These are phyloP conservation scores for Xiphophorus maculatus DNA, from an alignment of 2,113 vertebrate species.

Conservation along the genomic window DNA sequence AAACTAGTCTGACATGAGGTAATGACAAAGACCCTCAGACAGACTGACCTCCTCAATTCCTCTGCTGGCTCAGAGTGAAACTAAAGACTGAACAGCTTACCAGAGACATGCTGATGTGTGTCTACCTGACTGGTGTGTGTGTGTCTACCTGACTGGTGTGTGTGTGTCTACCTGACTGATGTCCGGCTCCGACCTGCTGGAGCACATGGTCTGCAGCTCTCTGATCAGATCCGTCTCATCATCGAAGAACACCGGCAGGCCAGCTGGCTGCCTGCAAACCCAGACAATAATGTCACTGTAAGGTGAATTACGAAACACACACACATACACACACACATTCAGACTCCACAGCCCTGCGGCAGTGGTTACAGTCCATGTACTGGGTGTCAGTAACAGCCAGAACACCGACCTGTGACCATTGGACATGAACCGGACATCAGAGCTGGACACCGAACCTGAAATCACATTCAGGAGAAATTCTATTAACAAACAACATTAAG, in stretches of 20 bases:
- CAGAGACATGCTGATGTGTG: too few relatives aligned
- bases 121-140: conserved; percentile 91
- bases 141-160: conserved; percentile 90
- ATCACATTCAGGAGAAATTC: background rate
- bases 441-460: conserved; percentile 83
- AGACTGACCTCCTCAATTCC: too few relatives aligned
- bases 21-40: too few relatives aligned
- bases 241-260: conserved; percentile 85
- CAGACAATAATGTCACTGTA: background rate
- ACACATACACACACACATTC: too few relatives aligned
- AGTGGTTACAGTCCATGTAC: background rate
- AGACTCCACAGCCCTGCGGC: background rate
- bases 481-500: background rate
- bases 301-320: background rate
- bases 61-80: too few relatives aligned
- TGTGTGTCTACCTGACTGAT: conserved; percentile 88
- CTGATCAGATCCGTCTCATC: conserved; percentile 90
- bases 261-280: conserved; percentile 39
- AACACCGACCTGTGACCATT: conserved; percentile 66
- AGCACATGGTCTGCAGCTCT: conserved; percentile 93
- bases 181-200: conserved; percentile 95
- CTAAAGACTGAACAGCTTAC: too few relatives aligned
- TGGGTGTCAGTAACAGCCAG: background rate
- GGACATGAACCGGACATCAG: conserved; percentile 75
- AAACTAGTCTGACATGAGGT: too few relatives aligned